Percentiles rank a stretch among this genome's conserved stretches.
Conservation (phyloP, 2,888 invertebrate genomes). For the Eupithecia dodoneata region DNA sequence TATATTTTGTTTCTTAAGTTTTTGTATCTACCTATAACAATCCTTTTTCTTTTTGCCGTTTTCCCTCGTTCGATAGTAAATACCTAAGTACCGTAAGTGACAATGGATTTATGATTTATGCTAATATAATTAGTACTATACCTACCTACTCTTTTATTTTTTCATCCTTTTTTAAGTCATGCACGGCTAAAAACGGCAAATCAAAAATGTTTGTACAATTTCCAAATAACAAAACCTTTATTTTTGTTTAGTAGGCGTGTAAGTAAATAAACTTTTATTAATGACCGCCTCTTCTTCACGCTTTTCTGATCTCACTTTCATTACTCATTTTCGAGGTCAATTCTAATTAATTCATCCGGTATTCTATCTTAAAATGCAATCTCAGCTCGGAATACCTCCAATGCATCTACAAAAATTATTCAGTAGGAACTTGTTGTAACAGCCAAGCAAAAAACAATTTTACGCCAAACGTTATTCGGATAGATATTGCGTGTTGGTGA, state of each 20-base stretch:
- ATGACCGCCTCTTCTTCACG: constrained; percentile 49
- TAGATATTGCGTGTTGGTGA: constrained; percentile 41
- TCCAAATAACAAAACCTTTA: neutral
- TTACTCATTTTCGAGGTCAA: constrained; percentile 50
- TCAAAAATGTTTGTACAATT: neutral
- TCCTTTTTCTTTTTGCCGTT: neutral
- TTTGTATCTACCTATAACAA: neutral
- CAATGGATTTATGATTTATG: neutral
- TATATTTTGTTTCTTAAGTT: neutral
- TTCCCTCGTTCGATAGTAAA: neutral
- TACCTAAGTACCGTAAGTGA: neutral
- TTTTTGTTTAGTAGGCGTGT: neutral
- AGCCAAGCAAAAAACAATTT: constrained; percentile 50
- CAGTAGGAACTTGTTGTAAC: constrained; percentile 47
- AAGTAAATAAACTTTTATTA: constrained; percentile 34
- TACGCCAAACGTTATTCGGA: constrained; percentile 44
- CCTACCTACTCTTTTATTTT: neutral
- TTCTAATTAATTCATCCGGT: constrained; percentile 45
- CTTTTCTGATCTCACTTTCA: constrained; percentile 55
- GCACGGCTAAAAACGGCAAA: neutral
- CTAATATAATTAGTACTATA: neutral
- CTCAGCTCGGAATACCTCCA: constrained; percentile 46
- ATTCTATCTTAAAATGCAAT: constrained; percentile 59
- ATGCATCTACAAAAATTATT: constrained; percentile 66
- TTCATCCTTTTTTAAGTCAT: neutral